phyloP scores from a whole-genome alignment of 1,140 invertebrate genomes.

The Globodera rostochiensis region DNA sequence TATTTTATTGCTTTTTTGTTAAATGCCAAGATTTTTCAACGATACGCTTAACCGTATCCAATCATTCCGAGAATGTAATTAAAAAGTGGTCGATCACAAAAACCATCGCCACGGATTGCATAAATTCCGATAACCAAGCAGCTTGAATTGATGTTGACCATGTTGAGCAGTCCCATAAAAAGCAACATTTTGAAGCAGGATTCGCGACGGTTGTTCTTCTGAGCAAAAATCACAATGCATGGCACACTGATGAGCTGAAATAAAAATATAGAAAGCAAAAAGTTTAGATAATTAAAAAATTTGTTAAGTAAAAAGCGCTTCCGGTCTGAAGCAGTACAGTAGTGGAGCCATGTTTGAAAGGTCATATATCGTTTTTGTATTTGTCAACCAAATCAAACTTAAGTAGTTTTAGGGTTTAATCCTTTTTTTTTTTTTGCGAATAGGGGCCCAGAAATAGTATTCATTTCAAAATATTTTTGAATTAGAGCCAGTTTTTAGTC shows the following conservation, averaged over 20 bases:
- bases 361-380: too few relatives aligned
- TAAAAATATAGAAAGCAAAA: not conserved
- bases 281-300: not conserved
- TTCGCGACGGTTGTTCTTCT: slow-evolving; percentile 8
- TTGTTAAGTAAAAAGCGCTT: too few relatives aligned
- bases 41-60: not conserved
- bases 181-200: slow-evolving; percentile 43
- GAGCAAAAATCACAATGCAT: slow-evolving; percentile 17
- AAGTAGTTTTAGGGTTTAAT: too few relatives aligned
- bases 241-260: slow-evolving; percentile 40
- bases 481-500: too few relatives aligned
- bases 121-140: slow-evolving; percentile 33
- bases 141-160: slow-evolving; percentile 27
- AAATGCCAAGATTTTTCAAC: too few relatives aligned
- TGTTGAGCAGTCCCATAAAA: slow-evolving; percentile 13
- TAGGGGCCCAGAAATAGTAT: too few relatives aligned
- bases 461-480: too few relatives aligned
- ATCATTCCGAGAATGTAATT: slow-evolving; percentile 24
- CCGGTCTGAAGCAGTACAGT: too few relatives aligned
- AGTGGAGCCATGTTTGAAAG: too few relatives aligned
- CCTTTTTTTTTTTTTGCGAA: too few relatives aligned
- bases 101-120: slow-evolving; percentile 32
- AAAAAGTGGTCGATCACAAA: slow-evolving; percentile 32
- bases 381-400: too few relatives aligned
- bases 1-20: too few relatives aligned